phyloP scores from a whole-genome alignment of 2,113 vertebrate species.

The Chrysochloris asiatica region DNA sequence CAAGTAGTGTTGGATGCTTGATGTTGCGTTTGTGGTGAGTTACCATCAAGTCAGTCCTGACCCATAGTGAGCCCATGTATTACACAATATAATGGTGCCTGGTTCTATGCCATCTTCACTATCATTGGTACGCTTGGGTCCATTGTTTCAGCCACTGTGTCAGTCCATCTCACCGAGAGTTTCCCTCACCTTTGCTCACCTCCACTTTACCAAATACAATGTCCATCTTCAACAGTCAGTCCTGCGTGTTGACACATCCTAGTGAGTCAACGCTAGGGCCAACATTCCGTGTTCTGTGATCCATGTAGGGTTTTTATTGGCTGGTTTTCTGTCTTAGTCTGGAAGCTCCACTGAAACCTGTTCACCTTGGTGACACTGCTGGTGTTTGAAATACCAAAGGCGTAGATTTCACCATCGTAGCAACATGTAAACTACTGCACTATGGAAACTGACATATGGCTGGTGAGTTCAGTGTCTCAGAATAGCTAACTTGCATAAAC shows the following conservation, averaged over 20 bases:
- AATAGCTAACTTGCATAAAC: background rate
- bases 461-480: background rate
- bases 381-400: background rate
- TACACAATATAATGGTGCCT: background rate
- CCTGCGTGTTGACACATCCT: background rate
- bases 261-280: background rate
- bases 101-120: background rate
- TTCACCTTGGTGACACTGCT: background rate
- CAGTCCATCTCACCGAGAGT: background rate
- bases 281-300: background rate
- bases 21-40: background rate
- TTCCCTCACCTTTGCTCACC: background rate
- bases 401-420: background rate
- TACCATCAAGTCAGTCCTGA: background rate
- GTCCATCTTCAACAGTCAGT: background rate
- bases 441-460: background rate
- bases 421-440: background rate
- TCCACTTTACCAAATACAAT: background rate
- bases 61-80: background rate
- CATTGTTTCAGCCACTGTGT: background rate
- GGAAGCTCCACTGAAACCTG: background rate
- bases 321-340: background rate
- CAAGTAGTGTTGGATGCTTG: rapidly evolving
- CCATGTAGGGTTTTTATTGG: background rate
- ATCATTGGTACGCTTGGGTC: background rate